Evolutionary conservation across 1,140 invertebrate species (phyloP), one percentile per base, ranked within the genome.

Genomic region (Manduca sexta): DNA sequence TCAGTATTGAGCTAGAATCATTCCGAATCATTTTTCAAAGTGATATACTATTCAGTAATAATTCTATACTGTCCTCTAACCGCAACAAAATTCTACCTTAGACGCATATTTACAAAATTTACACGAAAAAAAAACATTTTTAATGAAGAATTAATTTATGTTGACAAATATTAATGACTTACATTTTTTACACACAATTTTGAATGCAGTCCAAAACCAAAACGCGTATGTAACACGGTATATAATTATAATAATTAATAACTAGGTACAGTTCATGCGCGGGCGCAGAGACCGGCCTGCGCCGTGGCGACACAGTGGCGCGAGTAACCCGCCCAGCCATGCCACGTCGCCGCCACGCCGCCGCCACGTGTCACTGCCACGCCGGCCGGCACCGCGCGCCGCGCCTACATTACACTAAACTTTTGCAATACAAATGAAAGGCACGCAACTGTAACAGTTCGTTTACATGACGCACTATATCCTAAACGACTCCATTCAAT

Each of bases 81-180:
- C 6, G 40, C 41, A 43, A 30, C 41, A 45, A 34, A 26, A 14
- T 16, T 10, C 35, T 50, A 61, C 60, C 43, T 60, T 67, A 74
- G 49, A 60, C 46, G 43, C 38, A 64, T 76, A 76, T 76, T 72
- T 76, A 76, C 73, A 76, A 65, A 72, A 74, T 76, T 69, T 76
- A 76, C 73, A 76, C 31, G 33, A 60, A 40, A 59, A 40, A 35
- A 47, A 49, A 43, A 43, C 2, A 38, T 29, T 39, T 45, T 17
- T 40, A 40, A 40, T 14, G 11, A n/a, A 2, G 17, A 40, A 40
- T 14, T 17, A 16, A 40, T 17, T 18, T 17, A n/a, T 14, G n/a
- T 2, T 35, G 11, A 35, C 34, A 26, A 26, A 26, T 26, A 26
- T 26, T 8, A 26, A 26, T 26, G 21, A 26, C 21, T 26, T 26